Base-by-base conservation (phyloP, 92 coral and sea anemone genomes). In the Metridium senile region DNA sequence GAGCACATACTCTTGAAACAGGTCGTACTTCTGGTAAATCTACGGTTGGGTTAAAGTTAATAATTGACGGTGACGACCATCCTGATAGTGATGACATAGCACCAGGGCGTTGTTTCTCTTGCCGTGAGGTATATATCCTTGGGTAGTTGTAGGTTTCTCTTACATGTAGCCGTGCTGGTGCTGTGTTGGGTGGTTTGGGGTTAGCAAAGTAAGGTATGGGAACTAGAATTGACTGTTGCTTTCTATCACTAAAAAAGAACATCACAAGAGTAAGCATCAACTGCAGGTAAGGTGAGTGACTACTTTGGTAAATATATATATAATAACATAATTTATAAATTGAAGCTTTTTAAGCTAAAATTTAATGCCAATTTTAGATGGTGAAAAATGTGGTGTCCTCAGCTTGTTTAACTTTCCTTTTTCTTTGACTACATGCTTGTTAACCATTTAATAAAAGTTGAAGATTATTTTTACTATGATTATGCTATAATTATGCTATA, bases 41-140 rank as follows among this genome's bases (percentile, higher is more conserved):
- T 65, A 74, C 74, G 11, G 25, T 2, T 9, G 93, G 82, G 66
- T 74, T 82, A 43, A 91, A 85, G 78, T 82, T 91, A 27, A 91
- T 89, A n/a, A 91, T 88, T 7, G 97, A 81, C 1, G 97, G 82
- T 0, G 91, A 79, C 11, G 89, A 84, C 84, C 84, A 79, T 22
- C 82, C 66, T 17, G 76, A 78, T 0, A 74, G 30, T 19, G 75
- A 57, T 11, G 73, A 29, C 29, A 27, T 39, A 9, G 72, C 62
- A n/a, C 76, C 35, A 20, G 76, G n/a, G 19, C 27, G 68, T 23
- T 75, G 79, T 58, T 82, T 82, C 58, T 68, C 61, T n/a, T 68
- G 67, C 33, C 70, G 79, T 53, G 65, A 64, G 18, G 62, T 39
- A 68, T 91, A 85, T 27, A 89, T 59, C 35, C 66, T 71, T 0